These are phyloP conservation scores for Nomada lathburiana DNA, from an alignment of 2,888 invertebrate genomes.

Conservation along the genomic window DNA sequence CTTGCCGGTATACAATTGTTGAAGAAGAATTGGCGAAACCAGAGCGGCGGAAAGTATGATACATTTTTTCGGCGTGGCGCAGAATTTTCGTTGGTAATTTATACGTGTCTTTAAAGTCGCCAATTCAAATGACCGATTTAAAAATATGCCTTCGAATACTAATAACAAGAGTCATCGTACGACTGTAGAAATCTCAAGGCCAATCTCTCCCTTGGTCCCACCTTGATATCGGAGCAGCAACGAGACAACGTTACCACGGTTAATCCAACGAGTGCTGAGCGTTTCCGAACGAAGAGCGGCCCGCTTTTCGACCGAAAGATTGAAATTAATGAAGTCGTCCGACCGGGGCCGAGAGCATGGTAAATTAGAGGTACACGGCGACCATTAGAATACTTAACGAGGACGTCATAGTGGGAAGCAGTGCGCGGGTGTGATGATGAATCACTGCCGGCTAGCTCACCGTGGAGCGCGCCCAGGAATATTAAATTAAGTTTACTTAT, in stretches of 20 bases:
- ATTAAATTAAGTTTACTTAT: slow-evolving; percentile 80
- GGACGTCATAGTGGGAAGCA: slow-evolving; percentile 79
- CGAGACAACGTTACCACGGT: slow-evolving; percentile 22
- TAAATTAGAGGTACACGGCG: slow-evolving; percentile 77
- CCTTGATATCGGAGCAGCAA: too few species aligned
- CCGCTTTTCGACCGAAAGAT: slow-evolving; percentile 59
- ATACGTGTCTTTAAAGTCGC: too few species aligned
- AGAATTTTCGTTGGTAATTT: too few species aligned
- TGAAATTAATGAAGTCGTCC: slow-evolving; percentile 78
- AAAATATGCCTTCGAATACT: too few species aligned
- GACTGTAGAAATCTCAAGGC: background rate
- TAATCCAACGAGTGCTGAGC: slow-evolving; percentile 25
- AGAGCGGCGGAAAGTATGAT: too few species aligned
- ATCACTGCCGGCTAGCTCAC: slow-evolving; percentile 79
- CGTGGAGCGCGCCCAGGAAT: slow-evolving; percentile 77
- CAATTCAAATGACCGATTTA: too few species aligned
- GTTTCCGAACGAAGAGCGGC: slow-evolving; percentile 29
- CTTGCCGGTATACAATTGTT: too few species aligned
- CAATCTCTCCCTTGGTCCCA: background rate
- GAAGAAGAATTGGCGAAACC: too few species aligned
- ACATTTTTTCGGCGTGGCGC: too few species aligned
- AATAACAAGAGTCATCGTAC: too few species aligned
- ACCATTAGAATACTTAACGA: slow-evolving; percentile 84
- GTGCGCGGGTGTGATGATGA: slow-evolving; percentile 84
- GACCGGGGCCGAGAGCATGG: slow-evolving; percentile 56